Evolutionary conservation across 2,888 invertebrate genomes (phyloP).

Genomic region (Dendrolimus houi): DNA sequence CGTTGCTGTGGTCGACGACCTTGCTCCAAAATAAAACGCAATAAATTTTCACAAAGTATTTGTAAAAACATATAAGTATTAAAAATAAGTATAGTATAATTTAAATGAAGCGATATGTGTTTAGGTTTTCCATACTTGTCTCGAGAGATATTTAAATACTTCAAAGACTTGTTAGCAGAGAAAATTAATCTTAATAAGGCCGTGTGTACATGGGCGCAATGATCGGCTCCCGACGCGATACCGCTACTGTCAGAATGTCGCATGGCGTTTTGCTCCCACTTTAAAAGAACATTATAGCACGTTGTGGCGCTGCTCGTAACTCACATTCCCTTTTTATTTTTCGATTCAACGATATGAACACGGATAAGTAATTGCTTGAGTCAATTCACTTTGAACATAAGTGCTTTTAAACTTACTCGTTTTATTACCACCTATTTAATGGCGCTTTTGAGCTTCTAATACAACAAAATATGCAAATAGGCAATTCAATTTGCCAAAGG

Average conservation of each 20-base stretch:
- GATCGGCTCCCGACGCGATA: slow-evolving; percentile 21
- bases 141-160: neutral
- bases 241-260: slow-evolving; percentile 39
- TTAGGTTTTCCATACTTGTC: neutral
- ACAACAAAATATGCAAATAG: neutral
- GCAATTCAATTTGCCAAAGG: neutral
- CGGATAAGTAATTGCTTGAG: slow-evolving; percentile 46
- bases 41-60: neutral
- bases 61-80: neutral
- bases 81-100: neutral
- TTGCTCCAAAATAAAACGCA: neutral
- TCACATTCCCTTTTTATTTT: slow-evolving; percentile 45
- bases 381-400: slow-evolving; percentile 29
- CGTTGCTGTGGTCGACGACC: neutral
- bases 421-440: slow-evolving; percentile 12
- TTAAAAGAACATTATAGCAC: slow-evolving; percentile 25
- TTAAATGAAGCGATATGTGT: neutral
- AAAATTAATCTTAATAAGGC: slow-evolving; percentile 7
- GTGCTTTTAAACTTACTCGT: slow-evolving; percentile 19
- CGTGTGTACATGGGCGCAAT: slow-evolving; percentile 4
- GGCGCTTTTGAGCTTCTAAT: neutral
- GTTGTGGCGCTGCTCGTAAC: slow-evolving; percentile 36
- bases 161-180: neutral
- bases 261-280: slow-evolving; percentile 36
- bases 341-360: slow-evolving; percentile 42